A percentile compares a stretch with the other conserved stretches of the same genome.
Evolutionary conservation across 2,797 vertebrate genomes (phyloP).

Genomic region (Muscicapa comitata): DNA sequence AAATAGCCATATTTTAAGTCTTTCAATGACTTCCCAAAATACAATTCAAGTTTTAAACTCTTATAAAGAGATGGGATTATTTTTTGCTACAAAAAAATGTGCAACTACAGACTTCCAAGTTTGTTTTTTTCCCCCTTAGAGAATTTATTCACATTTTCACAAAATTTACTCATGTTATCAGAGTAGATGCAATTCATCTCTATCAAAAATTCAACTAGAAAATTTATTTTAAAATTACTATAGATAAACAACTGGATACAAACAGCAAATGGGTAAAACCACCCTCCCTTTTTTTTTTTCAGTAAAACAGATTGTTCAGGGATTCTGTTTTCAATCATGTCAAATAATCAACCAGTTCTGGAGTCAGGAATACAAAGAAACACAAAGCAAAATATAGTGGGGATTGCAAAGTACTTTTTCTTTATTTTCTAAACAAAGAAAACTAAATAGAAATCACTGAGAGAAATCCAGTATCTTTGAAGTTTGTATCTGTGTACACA

Average conservation of each 20-base stretch:
- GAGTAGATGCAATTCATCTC: not conserved
- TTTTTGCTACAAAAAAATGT: not conserved
- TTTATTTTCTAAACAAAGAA: not conserved
- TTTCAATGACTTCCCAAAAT: not conserved
- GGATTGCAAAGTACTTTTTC: not conserved
- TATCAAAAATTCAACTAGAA: not conserved
- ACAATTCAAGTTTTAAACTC: not conserved
- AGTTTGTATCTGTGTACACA: not conserved
- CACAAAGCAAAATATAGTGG: not conserved
- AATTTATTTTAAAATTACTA: not conserved
- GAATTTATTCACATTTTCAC: not conserved
- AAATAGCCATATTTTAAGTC: not conserved
- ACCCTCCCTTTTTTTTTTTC: fast-evolving
- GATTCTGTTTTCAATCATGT: not conserved
- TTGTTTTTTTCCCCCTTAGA: not conserved
- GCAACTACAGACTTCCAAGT: not conserved
- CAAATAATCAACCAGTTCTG: not conserved
- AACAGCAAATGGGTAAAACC: not conserved
- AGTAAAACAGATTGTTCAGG: not conserved
- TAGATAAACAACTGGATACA: not conserved
- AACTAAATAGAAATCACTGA: not conserved
- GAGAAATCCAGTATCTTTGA: not conserved
- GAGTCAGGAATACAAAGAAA: not conserved
- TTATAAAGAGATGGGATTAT: not conserved
- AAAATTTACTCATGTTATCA: not conserved